Base-by-base conservation (phyloP, 2,888 invertebrate genomes). In the Stenichneumon culpator region DNA sequence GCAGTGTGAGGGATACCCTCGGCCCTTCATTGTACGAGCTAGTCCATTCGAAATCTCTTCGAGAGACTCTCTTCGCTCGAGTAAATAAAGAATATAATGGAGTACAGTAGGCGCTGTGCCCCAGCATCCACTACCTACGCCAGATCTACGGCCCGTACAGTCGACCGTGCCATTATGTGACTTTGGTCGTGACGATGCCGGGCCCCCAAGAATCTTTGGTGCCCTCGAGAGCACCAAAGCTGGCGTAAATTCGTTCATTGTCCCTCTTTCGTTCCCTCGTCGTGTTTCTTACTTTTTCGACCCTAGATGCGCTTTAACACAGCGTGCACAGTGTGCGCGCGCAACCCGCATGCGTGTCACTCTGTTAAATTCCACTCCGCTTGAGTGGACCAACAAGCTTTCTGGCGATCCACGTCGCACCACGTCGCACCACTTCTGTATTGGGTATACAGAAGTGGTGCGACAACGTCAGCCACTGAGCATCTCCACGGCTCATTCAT, bases 61-160 rank as follows among this genome's bases (percentile, higher is more conserved):
- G 84, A 77, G 80, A 87, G 86, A 85, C 85, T 86, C 85, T 86
- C 79, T 83, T 82, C 86, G 85, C 86, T 84, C 82, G 77, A 84
- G 87, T 88, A 87, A 88, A 88, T 88, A 87, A 87, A 86, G 85
- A 82, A 85, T 67, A 85, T 87, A 88, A 87, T 86, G 84, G 87
- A 79, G 73, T 69, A 69, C 78, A 65, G 44, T 47, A 16, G 44
- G 44, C 57, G 28, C 22, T 72, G 84, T 50, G 54, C 60, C 39
- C 32, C 32, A 54, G 52, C 11, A 83, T 77, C 69, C 77, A 86
- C 44, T 63, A 44, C 68, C 74, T 68, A 65, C 68, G 44, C 44
- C 14, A 79, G 82, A 74, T 81, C 68, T 57, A 70, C 63, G 25
- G 50, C 16, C 54, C 39, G 73, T 68, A 60, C 67, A 70, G 75